Percentiles rank a stretch among this genome's conserved stretches.
Evolutionary conservation across 2,888 invertebrate genomes (phyloP).

Genomic region (Apoda limacodes): DNA sequence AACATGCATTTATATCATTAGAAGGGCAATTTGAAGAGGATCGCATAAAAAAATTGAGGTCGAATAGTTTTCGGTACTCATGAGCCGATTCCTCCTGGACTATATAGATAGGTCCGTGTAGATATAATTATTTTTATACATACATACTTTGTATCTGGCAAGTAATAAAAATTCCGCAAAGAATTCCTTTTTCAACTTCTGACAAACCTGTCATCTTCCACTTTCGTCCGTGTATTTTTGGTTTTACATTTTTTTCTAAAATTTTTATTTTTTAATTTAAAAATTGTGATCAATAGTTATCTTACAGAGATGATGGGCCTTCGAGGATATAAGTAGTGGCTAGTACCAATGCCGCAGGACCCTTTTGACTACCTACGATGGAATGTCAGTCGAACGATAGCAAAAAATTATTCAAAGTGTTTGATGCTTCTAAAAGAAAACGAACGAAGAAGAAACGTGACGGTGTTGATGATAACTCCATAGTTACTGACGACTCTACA

Average conservation of each 20-base stretch:
- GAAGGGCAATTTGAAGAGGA: no score
- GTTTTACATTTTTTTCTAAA: conserved; percentile 34
- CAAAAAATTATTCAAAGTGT: conserved; percentile 55
- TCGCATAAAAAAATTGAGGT: no score
- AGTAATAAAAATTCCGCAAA: no score
- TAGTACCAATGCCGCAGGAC: conserved; percentile 35
- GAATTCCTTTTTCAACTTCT: conserved; percentile 45
- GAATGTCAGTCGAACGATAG: conserved; percentile 55
- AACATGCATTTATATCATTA: no score
- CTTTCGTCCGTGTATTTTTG: conserved; percentile 35
- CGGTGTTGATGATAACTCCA: conserved; percentile 34
- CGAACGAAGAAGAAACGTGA: conserved; percentile 39
- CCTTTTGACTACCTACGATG: conserved; percentile 40
- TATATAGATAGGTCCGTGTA: no score
- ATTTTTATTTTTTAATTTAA: conserved; percentile 26
- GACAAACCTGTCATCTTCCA: conserved; percentile 31
- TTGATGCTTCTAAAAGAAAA: conserved; percentile 47
- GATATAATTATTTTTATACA: no score
- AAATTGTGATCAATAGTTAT: not conserved
- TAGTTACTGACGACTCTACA: conserved; percentile 40
- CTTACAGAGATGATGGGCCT: conserved; percentile 1
- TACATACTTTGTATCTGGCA: no score
- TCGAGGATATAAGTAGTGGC: no score
- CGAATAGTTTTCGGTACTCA: no score
- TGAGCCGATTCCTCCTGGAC: no score